A percentile compares a stretch with the other conserved stretches of the same genome.
phyloP scores from a whole-genome alignment of 2,888 invertebrate genomes.

The Drosophila dives region DNA sequence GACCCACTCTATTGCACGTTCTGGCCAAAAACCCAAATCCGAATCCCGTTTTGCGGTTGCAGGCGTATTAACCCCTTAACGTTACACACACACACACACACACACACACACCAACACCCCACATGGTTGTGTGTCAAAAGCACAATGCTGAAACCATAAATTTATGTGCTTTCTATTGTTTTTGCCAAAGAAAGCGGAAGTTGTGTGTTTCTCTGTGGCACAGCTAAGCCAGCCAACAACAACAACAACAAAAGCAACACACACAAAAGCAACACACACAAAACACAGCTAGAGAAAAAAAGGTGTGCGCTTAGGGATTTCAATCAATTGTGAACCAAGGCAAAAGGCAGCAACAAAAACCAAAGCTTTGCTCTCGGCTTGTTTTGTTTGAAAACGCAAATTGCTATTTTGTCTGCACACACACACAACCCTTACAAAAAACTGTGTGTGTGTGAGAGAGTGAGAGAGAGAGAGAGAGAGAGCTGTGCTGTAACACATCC shows the following conservation, averaged over 20 bases:
- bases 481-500: conserved; percentile 64
- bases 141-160: conserved; percentile 81
- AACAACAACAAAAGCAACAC: conserved; percentile 28
- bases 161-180: conserved; percentile 81
- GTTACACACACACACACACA: conserved; percentile 17
- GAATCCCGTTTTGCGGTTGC: conserved; percentile 74
- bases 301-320: conserved; percentile 80
- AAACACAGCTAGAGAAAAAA: conserved; percentile 55
- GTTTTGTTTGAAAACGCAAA: conserved; percentile 78
- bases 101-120: neutral
- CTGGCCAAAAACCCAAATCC: conserved; percentile 58
- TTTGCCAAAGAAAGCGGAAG: conserved; percentile 79
- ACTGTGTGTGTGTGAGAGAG: neutral
- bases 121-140: conserved; percentile 76
- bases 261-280: conserved; percentile 46
- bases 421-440: conserved; percentile 1
- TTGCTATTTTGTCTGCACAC: conserved; percentile 75
- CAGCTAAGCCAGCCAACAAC: conserved; percentile 44
- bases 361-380: conserved; percentile 68
- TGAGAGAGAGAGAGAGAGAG: conserved; percentile 1
- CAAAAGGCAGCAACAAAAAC: conserved; percentile 56
- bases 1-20: conserved; percentile 2
- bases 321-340: conserved; percentile 75
- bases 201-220: conserved; percentile 73
- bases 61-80: conserved; percentile 81